Base-by-base conservation (phyloP, 1,140 invertebrate species). In the Apis laboriosa region DNA sequence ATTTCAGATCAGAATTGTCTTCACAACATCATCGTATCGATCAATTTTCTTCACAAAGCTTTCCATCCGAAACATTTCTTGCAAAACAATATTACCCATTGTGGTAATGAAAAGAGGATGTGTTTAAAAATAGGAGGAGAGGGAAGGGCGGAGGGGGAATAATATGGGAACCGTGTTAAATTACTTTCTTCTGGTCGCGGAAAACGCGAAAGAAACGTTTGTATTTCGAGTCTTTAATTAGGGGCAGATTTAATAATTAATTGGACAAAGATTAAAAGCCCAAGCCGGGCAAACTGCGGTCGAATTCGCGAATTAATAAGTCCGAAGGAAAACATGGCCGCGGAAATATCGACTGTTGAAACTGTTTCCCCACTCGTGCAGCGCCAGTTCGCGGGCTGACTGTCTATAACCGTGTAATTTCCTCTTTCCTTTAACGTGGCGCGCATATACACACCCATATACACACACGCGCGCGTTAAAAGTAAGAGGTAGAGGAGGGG, bases 271-370 rank as follows among this genome's bases (percentile, higher is more conserved):
- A 82, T 82, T 76, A 82, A 82, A 82, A 82, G 73, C 63, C 80
- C 63, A 68, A 60, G 79, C 63, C 24, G n/a, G 72, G 73, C 64
- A 60, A 77, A 77, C 80, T 77, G 73, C 80, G 64, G 80, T n/a
- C 80, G 80, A 82, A 82, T 82, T 82, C 80, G 55, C 80, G 80
- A 77, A 76, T 82, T 82, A 82, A 82, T 82, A 77, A 82, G 80
- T 82, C 63, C 43, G 73, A 60, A 73, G 64, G 80, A 78, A 83
- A 78, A 83, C 67, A 78, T 60, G 21, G 51, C 80, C 64, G 73
- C 43, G 12, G 55, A 60, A 83, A 71, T 77, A 83, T 83, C 80
- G 80, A 58, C n/a, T 43, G 34, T 28, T 24, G 13, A 67, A 81
- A 77, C 53, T 66, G 24, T 28, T 64, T 9, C 17, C 4, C 17